Percentiles rank a stretch among this genome's conserved stretches.
Conservation (phyloP, 2,888 invertebrate genomes). For the Lasioglossum oenotherae region DNA sequence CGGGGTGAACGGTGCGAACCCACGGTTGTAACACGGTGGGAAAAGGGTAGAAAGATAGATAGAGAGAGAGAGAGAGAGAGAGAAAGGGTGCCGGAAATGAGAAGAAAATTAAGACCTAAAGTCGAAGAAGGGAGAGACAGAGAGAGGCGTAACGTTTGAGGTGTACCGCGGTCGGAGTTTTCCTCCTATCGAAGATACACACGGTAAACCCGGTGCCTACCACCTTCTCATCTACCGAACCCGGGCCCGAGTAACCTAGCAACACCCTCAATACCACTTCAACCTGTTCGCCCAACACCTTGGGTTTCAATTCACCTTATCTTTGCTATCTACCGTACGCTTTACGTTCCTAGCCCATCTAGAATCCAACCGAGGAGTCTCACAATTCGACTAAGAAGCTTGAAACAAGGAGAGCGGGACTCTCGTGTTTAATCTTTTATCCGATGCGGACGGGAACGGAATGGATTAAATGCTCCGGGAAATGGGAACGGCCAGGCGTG, state of each 20-base stretch:
- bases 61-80: conserved; percentile 14
- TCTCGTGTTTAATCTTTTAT: conserved; percentile 3
- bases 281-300: conserved; percentile 75
- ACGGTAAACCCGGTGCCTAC: conserved; percentile 52
- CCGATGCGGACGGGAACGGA: not conserved
- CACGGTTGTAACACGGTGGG: not conserved
- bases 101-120: conserved; percentile 65
- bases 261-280: conserved; percentile 79
- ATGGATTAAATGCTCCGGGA: not conserved
- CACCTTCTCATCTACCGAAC: conserved; percentile 71
- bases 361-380: conserved; percentile 45
- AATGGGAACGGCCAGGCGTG: not conserved
- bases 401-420: conserved; percentile 10
- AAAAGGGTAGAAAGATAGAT: not conserved
- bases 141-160: conserved; percentile 46
- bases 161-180: conserved; percentile 50
- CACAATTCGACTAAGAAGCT: conserved; percentile 32
- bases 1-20: not conserved
- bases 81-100: conserved; percentile 27
- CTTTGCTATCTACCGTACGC: conserved; percentile 77
- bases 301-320: conserved; percentile 81
- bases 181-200: conserved; percentile 63
- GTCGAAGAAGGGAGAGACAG: conserved; percentile 23
- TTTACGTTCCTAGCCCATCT: conserved; percentile 46
- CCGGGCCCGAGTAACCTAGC: conserved; percentile 80